Base-by-base conservation (phyloP, 2,888 invertebrate genomes). In the Cinara cedri region DNA sequence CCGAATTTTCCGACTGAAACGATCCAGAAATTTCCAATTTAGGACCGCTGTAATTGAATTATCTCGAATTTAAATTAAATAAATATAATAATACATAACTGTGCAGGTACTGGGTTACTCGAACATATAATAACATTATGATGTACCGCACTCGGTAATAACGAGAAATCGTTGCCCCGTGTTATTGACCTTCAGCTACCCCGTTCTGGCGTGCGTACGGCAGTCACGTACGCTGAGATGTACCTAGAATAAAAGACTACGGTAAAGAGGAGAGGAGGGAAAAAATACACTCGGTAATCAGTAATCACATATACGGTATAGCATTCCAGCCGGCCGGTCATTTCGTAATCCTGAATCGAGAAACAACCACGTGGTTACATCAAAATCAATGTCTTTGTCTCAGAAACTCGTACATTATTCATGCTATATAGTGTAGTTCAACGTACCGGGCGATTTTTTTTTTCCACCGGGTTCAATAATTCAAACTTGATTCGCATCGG, bases 401-500 rank as follows among this genome's bases (percentile, higher is more conserved):
- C 55, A 49, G 46, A 26, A 46, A 49, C 66, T 76, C 66, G 55
- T 76, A 68, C 66, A 76, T 76, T 76, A 76, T 76, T 68, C 66
- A 76, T 76, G 57, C 66, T 76, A 46, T n/a, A 21, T 49, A 60
- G 26, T 57, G 46, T 57, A 46, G 76, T 76, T 76, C 76, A 76
- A 76, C 66, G 66, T 66, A 46, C 76, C 76, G 66, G 57, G 51
- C 26, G 46, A 68, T 76, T 76, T 76, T 76, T 71, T 34, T 72
- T 68, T 68, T 26, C 57, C 57, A 14, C 19, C 16, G 65, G 66
- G 26, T 68, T 76, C 57, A 51, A 76, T 68, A 66, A n/a, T n/a
- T n/a, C 21, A 46, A 75, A 76, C 76, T 76, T 76, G 76, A 76
- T 76, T 76, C 76, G 76, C 76, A 76, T 76, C 76, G 76, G 76